Percentiles rank a stretch among this genome's conserved stretches.
These are phyloP conservation scores for Psilanteris sp. DNA, from an alignment of 1,140 invertebrate species.

Conservation along the genomic window DNA sequence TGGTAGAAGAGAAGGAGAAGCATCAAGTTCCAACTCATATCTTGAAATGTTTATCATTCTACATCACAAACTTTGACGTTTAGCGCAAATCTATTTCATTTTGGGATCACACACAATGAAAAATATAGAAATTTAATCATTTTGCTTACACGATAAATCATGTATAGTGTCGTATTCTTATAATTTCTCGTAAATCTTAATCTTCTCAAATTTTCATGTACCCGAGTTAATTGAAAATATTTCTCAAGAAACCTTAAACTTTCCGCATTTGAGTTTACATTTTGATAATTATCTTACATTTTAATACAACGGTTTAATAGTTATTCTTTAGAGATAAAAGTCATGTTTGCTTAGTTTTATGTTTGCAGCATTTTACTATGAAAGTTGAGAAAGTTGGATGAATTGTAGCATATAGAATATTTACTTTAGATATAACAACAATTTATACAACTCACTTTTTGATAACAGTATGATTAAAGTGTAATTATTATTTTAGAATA, in stretches of 20 bases:
- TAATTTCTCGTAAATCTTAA: constrained; percentile 1
- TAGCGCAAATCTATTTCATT: constrained; percentile 16
- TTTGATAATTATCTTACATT: constrained; percentile 25
- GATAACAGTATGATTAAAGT: too few species aligned
- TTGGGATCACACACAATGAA: constrained; percentile 8
- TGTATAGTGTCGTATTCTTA: constrained; percentile 4
- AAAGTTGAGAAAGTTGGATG: constrained; percentile 11
- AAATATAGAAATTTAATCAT: background rate
- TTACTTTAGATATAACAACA: too few species aligned
- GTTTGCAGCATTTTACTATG: background rate
- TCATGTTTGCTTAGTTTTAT: constrained; percentile 13
- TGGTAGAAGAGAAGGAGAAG: constrained; percentile 35
- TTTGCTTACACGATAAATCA: constrained; percentile 6
- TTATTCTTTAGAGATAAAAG: constrained; percentile 1
- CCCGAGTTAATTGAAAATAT: background rate
- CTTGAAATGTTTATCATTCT: constrained; percentile 40
- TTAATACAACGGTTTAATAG: constrained; percentile 21
- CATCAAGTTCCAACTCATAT: constrained; percentile 28
- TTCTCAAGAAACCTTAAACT: constrained; percentile 5
- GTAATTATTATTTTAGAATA: too few species aligned
- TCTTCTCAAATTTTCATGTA: constrained; percentile 10
- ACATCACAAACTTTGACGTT: constrained; percentile 22
- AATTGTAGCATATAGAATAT: too few species aligned
- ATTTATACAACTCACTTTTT: too few species aligned
- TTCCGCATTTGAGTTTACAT: constrained; percentile 39